Percentiles rank a stretch among this genome's conserved stretches.
phyloP scores from a whole-genome alignment of 2,113 vertebrate genomes.

The Gasterosteus nipponicus region DNA sequence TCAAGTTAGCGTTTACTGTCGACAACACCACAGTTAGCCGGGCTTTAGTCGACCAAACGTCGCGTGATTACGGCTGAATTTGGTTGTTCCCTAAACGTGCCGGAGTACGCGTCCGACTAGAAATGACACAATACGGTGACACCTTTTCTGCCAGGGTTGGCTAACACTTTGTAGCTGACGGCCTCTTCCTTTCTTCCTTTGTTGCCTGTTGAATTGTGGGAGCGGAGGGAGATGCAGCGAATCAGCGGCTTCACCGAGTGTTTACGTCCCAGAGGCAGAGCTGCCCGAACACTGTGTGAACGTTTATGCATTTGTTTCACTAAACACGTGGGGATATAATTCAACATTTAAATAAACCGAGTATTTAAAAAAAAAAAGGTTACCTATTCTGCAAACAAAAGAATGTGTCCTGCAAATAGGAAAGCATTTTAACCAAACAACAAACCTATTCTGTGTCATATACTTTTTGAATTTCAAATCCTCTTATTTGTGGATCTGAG shows the following conservation, averaged over 20 bases:
- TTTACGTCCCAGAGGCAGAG: constrained; percentile 19
- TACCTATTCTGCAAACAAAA: background rate
- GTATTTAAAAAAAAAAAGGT: background rate
- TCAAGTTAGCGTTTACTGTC: constrained; percentile 55
- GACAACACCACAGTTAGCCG: constrained; percentile 53
- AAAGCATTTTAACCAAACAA: background rate
- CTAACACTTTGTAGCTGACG: constrained; percentile 73
- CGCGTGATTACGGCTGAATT: background rate
- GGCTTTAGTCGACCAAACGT: constrained; percentile 9
- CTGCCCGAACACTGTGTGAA: background rate
- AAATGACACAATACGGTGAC: constrained; percentile 39
- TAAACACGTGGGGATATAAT: background rate
- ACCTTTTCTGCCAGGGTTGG: constrained; percentile 54
- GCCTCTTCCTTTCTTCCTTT: constrained; percentile 81
- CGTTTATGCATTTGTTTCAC: background rate
- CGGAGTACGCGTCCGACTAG: background rate
- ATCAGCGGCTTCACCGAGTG: constrained; percentile 51
- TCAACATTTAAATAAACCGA: background rate
- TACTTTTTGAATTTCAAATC: background rate
- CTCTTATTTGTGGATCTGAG: background rate
- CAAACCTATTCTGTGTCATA: background rate
- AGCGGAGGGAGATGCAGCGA: constrained; percentile 63
- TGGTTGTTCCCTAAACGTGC: constrained; percentile 21
- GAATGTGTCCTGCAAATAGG: background rate
- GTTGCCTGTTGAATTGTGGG: constrained; percentile 85